Evolutionary conservation across 53 echinoderm and acorn worm species (phyloP), one percentile per base, ranked within the genome.

Genomic region (Crossaster papposus): DNA sequence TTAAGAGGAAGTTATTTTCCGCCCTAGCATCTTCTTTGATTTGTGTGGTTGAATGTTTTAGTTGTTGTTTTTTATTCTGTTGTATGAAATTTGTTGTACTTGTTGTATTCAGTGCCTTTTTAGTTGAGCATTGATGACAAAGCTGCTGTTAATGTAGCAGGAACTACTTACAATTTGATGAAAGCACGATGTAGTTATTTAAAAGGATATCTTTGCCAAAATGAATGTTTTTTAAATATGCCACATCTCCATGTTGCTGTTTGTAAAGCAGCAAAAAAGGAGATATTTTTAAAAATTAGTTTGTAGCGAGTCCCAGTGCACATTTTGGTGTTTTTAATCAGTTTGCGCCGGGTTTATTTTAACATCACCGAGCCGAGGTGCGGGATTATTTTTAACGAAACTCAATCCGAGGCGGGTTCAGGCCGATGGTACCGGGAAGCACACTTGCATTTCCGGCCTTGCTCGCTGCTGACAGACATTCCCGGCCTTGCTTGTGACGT

Each of bases 101-200:
- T 68, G 68, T n/a, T 24, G 28, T 68, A 68, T 23, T 50, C 78
- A 78, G 78, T 78, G 78, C 78, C 78, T 78, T 78, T 78, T 78
- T 78, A 78, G 78, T 78, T 78, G 14, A 68, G 62, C 68, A 24
- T 68, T 26, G 68, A 26, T 68, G 24, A 28, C 3, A 4, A 68
- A 68, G 68, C 68, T 68, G 24, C 24, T 68, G 9, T 26, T 68
- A n/a, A 68, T 28, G 68, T 26, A 68, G 5, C 68, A 68, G 4
- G 28, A 28, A 20, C 68, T 68, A 3, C 22, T 26, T 15, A 20
- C 23, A 62, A 62, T 3, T 17, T 17, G 62, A 62, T 62, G 62
- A 23, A 62, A 23, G 17, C 23, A 23, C 3, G 3, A 23, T 62
- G 62, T 20, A 62, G 62, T 62, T 14, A 62, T 62, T 62, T 62